Conservation (phyloP, 2,797 vertebrate genomes). For the Gastrophryne carolinensis region DNA sequence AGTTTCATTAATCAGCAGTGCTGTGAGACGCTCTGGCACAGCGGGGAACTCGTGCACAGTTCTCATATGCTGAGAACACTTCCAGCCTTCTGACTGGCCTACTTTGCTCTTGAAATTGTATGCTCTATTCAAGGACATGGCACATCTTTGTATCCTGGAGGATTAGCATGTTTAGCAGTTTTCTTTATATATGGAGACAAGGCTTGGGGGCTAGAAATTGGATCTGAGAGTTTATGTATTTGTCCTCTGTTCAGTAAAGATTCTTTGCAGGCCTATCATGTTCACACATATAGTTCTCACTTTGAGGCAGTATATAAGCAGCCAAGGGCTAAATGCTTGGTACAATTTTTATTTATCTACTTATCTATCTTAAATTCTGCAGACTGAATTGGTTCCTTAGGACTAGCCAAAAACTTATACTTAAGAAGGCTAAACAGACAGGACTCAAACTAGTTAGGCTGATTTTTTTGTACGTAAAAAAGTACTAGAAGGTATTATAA, state of each 20-base stretch:
- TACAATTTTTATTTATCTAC: background rate
- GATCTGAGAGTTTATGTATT: background rate
- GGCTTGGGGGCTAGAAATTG: background rate
- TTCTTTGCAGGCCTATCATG: background rate
- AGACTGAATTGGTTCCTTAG: too few species aligned
- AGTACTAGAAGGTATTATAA: too few species aligned
- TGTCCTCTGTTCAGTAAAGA: background rate
- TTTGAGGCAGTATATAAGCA: background rate
- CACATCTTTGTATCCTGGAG: slow-evolving; percentile 7
- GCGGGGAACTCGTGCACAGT: background rate
- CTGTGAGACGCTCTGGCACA: background rate
- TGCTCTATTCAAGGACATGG: slow-evolving; percentile 26
- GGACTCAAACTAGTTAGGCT: too few species aligned
- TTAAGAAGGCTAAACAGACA: too few species aligned
- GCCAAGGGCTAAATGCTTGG: background rate
- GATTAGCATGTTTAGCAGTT: slow-evolving; percentile 30
- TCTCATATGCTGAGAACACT: slow-evolving; percentile 1
- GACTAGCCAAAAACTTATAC: too few species aligned
- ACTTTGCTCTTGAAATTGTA: slow-evolving; percentile 12
- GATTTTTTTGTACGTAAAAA: too few species aligned
- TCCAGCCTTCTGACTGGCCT: background rate
- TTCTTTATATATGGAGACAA: slow-evolving; percentile 8
- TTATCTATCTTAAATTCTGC: too few species aligned
- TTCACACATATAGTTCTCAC: background rate
- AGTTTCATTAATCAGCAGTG: slow-evolving; percentile 26